Conservation (phyloP, 2,113 vertebrate species). For the Climacteris rufus region DNA sequence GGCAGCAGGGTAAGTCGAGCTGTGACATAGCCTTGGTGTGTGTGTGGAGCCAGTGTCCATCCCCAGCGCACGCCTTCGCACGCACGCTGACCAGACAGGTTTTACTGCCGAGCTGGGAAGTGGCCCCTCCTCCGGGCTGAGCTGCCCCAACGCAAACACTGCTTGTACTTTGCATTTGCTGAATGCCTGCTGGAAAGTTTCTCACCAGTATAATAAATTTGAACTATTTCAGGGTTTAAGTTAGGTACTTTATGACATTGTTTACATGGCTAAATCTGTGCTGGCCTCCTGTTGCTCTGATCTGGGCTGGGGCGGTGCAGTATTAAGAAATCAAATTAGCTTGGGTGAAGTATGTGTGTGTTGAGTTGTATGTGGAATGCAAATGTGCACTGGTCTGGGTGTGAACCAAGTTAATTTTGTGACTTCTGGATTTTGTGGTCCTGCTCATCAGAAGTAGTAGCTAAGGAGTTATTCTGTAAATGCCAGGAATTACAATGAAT, state of each 20-base stretch:
- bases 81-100: neutral
- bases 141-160: neutral
- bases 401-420: neutral
- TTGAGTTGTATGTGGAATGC: neutral
- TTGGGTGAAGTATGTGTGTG: neutral
- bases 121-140: neutral
- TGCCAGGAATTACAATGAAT: conserved; percentile 14
- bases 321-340: neutral
- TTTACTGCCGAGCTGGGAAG: neutral
- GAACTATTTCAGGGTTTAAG: neutral
- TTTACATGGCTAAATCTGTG: neutral
- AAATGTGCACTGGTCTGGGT: neutral
- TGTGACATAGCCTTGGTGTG: neutral
- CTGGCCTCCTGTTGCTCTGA: neutral
- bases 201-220: neutral
- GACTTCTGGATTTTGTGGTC: conserved; percentile 1
- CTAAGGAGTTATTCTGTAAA: neutral
- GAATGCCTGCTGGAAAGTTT: neutral
- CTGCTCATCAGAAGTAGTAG: neutral
- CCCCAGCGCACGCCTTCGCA: neutral
- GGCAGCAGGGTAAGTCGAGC: neutral
- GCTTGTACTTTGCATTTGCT: neutral
- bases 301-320: neutral
- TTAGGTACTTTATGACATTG: neutral
- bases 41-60: neutral